Evolutionary conservation across 2,888 invertebrate species (phyloP).

Genomic region (Spilosoma lubricipeda): DNA sequence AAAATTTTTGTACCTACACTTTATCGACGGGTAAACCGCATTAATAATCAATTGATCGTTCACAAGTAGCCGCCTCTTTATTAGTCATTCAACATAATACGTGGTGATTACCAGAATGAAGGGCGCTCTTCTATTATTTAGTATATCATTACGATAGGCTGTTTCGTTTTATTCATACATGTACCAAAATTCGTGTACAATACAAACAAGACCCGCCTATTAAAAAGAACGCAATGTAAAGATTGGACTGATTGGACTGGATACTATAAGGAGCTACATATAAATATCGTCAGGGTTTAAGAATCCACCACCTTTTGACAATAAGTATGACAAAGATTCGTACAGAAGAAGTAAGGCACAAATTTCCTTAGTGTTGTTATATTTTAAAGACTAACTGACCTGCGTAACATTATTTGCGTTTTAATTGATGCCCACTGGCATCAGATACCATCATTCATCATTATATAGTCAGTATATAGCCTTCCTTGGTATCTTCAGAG

Average conservation of each 20-base stretch:
- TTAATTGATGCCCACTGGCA: too few relatives aligned
- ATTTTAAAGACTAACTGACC: too few relatives aligned
- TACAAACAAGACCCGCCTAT: neutral
- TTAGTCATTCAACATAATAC: constrained; percentile 3
- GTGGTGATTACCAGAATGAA: constrained; percentile 12
- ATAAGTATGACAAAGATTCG: neutral
- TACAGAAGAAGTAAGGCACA: neutral
- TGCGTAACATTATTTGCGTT: too few relatives aligned
- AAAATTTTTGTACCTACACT: neutral
- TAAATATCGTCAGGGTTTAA: neutral
- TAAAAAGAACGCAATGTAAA: neutral
- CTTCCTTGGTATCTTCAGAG: too few relatives aligned
- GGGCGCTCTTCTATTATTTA: constrained; percentile 3
- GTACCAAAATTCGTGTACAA: neutral
- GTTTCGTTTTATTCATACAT: neutral
- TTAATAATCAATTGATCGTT: constrained; percentile 15
- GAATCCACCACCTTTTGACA: neutral
- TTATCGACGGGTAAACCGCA: constrained; percentile 6
- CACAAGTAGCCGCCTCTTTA: constrained; percentile 5
- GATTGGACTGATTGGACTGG: too few relatives aligned
- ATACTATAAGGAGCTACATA: too few relatives aligned
- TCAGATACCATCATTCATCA: too few relatives aligned
- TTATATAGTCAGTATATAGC: too few relatives aligned
- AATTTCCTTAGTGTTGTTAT: too few relatives aligned
- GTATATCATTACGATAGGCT: neutral